These are phyloP conservation scores for Tenebrosternarchus preto DNA, from an alignment of 2,113 vertebrate species.

Conservation along the genomic window DNA sequence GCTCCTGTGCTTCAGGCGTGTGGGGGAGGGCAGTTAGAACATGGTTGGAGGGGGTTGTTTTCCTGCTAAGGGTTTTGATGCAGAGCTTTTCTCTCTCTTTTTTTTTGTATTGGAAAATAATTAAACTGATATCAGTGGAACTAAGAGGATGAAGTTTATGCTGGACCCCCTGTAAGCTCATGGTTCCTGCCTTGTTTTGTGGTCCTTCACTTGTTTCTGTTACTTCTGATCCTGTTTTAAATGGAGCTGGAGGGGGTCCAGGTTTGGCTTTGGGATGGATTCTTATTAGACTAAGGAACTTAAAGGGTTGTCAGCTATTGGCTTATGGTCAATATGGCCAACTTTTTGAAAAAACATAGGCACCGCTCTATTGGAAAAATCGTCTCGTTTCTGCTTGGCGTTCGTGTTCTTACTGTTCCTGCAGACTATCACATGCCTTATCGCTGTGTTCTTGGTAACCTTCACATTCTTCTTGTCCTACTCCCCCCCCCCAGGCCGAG, in stretches of 20 bases:
- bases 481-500: conserved; percentile 69
- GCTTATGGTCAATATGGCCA: too few relatives aligned
- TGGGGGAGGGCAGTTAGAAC: conserved; percentile 26
- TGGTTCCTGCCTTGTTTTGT: neutral
- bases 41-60: neutral
- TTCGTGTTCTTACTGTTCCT: too few relatives aligned
- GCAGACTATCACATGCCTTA: neutral
- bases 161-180: too few relatives aligned
- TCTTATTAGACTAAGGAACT: neutral
- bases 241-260: neutral
- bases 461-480: neutral
- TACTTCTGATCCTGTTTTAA: neutral
- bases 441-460: neutral
- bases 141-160: too few relatives aligned
- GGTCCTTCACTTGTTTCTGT: neutral
- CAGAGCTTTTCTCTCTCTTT: too few relatives aligned
- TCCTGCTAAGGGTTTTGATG: neutral
- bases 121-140: neutral
- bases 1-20: conserved; percentile 14
- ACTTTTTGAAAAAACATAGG: too few relatives aligned
- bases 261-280: neutral
- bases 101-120: neutral
- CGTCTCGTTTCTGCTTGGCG: too few relatives aligned
- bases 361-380: too few relatives aligned
- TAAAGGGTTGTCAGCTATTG: neutral